Base-by-base conservation (phyloP, 2,888 invertebrate genomes). In the Clepsis dumicolana region DNA sequence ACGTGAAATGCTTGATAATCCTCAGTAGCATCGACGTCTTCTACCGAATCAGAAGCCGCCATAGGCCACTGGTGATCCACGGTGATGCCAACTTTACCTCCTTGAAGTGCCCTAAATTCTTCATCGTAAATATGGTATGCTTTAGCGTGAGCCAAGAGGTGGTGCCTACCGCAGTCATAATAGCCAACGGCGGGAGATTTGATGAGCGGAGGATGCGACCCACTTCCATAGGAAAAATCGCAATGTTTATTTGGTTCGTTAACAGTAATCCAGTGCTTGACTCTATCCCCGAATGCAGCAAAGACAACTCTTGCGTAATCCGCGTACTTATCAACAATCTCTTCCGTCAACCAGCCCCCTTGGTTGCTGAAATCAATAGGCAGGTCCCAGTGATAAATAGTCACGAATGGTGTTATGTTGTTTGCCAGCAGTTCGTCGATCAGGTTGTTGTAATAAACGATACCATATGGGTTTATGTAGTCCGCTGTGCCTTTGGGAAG, bases 211-310 rank as follows among this genome's bases (percentile, higher is more conserved):
- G 94, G 89, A 29, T 75, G 73, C 5, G n/a, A 3, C 0, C 53
- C 75, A 0, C n/a, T 0, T 0, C 86, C 88, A 75, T 94, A 94
- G 1, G 68, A 71, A 14, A 61, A 52, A 25, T 48, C 53, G 70
- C 90, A 88, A 65, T 86, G 82, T 21, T 85, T 73, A 66, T 79
- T 84, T 0, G 96, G 96, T 75, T 96, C 96, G 78, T 96, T 96
- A 53, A 96, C 89, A 0, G 96, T 96, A 0, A 95, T 94, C 96
- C 96, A 96, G 52, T 90, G 78, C 77, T 90, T 94, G 0, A 95
- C 94, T 69, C 94, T 90, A 71, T 94, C 92, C 0, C 94, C 95
- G 69, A 93, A 94, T 75, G 91, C 82, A 52, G 87, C 85, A 71
- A 94, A 91, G 27, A 94, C 75, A 1, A 86, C 62, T 48, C 82